Conservation (phyloP, 2,888 invertebrate species). For the Drosophila formosana region DNA sequence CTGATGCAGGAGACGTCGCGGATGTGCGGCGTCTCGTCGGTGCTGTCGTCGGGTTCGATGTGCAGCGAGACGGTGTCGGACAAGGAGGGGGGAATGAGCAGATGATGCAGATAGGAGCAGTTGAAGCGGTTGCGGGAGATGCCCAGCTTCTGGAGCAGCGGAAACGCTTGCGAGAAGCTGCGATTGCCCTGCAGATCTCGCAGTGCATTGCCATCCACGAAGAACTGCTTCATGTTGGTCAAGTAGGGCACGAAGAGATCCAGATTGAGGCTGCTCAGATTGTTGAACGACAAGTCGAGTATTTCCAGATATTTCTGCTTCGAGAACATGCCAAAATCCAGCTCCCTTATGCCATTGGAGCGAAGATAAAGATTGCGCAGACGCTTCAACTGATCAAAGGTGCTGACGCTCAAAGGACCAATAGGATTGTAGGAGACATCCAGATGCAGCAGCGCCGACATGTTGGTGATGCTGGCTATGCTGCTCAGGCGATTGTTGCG, state of each 20-base stretch:
- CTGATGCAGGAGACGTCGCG: conserved; percentile 83
- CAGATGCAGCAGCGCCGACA: conserved; percentile 76
- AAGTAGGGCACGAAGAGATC: conserved; percentile 84
- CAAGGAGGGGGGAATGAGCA: conserved; percentile 81
- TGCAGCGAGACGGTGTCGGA: conserved; percentile 75
- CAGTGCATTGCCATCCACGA: conserved; percentile 82
- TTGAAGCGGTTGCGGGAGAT: conserved; percentile 83
- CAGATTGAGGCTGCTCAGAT: conserved; percentile 85
- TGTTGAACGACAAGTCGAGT: conserved; percentile 86
- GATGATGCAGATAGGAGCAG: conserved; percentile 82
- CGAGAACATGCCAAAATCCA: conserved; percentile 84
- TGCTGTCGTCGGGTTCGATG: conserved; percentile 79
- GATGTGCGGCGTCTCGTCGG: conserved; percentile 82
- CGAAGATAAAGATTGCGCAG: conserved; percentile 80
- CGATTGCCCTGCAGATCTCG: conserved; percentile 81
- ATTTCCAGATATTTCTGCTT: conserved; percentile 84
- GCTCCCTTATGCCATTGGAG: conserved; percentile 70
- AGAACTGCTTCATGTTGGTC: conserved; percentile 79
- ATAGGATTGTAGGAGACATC: conserved; percentile 83
- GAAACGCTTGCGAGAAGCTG: conserved; percentile 81
- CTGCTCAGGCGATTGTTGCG: conserved; percentile 76
- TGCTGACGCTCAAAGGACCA: conserved; percentile 81
- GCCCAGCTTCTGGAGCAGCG: conserved; percentile 78
- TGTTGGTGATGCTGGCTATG: conserved; percentile 79
- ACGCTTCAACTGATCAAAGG: conserved; percentile 82